Evolutionary conservation across 2,888 invertebrate species (phyloP).

Genomic region (Heliconius ethilla): DNA sequence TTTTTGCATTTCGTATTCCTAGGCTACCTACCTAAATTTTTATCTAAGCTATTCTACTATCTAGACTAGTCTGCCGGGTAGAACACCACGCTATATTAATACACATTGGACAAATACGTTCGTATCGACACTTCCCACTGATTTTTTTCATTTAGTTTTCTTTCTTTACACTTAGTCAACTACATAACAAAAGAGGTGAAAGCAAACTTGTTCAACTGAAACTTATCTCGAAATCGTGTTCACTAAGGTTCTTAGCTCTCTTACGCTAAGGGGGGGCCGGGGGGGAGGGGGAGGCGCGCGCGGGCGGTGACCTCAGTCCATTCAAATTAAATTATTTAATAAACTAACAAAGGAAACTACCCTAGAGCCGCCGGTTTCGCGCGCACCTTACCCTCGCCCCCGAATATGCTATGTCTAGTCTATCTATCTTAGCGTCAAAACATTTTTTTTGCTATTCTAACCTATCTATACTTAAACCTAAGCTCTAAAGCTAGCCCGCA

Average conservation of each 20-base stretch:
- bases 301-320: constrained; percentile 72
- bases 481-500: constrained; percentile 69
- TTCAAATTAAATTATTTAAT: constrained; percentile 81
- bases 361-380: constrained; percentile 67
- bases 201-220: constrained; percentile 80
- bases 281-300: constrained; percentile 55
- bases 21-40: constrained; percentile 81
- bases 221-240: constrained; percentile 76
- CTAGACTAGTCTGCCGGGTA: constrained; percentile 82
- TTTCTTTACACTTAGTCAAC: constrained; percentile 80
- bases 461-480: constrained; percentile 80
- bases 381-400: constrained; percentile 57
- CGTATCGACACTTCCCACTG: constrained; percentile 74
- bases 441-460: constrained; percentile 77
- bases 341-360: constrained; percentile 81
- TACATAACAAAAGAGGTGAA: constrained; percentile 82
- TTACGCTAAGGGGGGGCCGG: constrained; percentile 50
- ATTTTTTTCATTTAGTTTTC: constrained; percentile 76
- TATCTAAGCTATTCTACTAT: constrained; percentile 82
- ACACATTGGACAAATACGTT: constrained; percentile 82
- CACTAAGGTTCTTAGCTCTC: constrained; percentile 68
- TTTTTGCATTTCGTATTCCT: constrained; percentile 83
- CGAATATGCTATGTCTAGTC: constrained; percentile 73
- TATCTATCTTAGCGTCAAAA: constrained; percentile 80
- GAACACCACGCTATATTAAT: constrained; percentile 81